These are phyloP conservation scores for Epirrhoe alternata DNA, from an alignment of 2,888 invertebrate genomes.

Conservation along the genomic window DNA sequence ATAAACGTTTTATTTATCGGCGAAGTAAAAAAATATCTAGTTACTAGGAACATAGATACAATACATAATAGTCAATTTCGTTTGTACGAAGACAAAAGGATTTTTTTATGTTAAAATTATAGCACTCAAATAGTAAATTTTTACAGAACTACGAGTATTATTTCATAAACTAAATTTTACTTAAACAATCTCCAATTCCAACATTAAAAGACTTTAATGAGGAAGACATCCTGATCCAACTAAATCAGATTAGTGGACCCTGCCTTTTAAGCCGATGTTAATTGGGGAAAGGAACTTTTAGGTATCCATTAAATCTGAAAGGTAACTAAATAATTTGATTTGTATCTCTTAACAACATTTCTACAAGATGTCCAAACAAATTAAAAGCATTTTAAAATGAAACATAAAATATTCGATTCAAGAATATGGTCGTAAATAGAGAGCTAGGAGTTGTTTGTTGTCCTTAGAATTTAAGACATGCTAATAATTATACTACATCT, in stretches of 20 bases:
- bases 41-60: too few relatives aligned
- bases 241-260: slow-evolving; percentile 31
- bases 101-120: too few relatives aligned
- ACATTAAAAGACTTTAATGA: slow-evolving; percentile 29
- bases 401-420: background rate
- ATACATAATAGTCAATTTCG: too few relatives aligned
- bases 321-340: slow-evolving; percentile 16
- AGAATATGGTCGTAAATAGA: too few relatives aligned
- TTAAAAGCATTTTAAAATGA: background rate
- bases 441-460: too few relatives aligned
- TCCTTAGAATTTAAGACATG: too few relatives aligned
- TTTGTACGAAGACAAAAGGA: too few relatives aligned
- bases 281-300: slow-evolving; percentile 34
- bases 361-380: background rate
- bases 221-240: slow-evolving; percentile 22
- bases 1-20: too few relatives aligned
- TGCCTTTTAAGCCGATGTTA: slow-evolving; percentile 27
- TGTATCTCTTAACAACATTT: slow-evolving; percentile 7
- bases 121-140: too few relatives aligned
- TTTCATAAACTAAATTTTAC: slow-evolving; percentile 10
- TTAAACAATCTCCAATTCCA: slow-evolving; percentile 13
- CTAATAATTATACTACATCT: too few relatives aligned
- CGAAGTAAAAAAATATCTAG: too few relatives aligned
- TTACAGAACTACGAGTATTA: background rate
- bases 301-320: slow-evolving; percentile 20